These are phyloP conservation scores for Neodiprion pinetum DNA, from an alignment of 1,140 invertebrate species.

Conservation along the genomic window DNA sequence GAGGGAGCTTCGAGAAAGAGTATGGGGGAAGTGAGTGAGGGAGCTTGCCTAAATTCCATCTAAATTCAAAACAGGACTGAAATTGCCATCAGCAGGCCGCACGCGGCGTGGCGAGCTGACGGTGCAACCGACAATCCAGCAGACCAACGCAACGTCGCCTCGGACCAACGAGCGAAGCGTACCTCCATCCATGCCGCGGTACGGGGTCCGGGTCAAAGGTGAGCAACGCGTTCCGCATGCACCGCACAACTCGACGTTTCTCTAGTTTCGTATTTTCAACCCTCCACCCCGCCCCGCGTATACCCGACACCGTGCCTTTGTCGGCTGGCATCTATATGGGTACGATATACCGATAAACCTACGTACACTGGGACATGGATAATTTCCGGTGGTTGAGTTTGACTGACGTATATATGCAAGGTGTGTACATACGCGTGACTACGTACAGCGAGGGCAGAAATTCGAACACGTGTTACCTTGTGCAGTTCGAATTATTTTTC, in stretches of 20 bases:
- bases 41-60: constrained; percentile 51
- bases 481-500: no score
- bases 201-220: not conserved
- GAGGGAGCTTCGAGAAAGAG: not conserved
- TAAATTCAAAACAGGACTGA: constrained; percentile 50
- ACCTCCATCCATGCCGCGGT: not conserved
- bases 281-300: not conserved
- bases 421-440: no score
- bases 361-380: not conserved
- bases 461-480: no score
- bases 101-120: not conserved
- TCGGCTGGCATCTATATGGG: not conserved
- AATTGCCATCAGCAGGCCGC: constrained; percentile 43
- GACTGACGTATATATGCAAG: not conserved
- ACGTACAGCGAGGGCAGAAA: no score
- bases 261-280: constrained; percentile 5
- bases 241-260: not conserved
- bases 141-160: not conserved
- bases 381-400: constrained; percentile 1
- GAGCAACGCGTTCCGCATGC: constrained; percentile 1
- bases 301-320: no score
- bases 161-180: constrained; percentile 3
- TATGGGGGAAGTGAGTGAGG: constrained; percentile 14
- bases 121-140: constrained; percentile 3
- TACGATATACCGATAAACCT: not conserved